Conservation (phyloP, 2,888 invertebrate species). For the Caenorhabditis virilis region DNA sequence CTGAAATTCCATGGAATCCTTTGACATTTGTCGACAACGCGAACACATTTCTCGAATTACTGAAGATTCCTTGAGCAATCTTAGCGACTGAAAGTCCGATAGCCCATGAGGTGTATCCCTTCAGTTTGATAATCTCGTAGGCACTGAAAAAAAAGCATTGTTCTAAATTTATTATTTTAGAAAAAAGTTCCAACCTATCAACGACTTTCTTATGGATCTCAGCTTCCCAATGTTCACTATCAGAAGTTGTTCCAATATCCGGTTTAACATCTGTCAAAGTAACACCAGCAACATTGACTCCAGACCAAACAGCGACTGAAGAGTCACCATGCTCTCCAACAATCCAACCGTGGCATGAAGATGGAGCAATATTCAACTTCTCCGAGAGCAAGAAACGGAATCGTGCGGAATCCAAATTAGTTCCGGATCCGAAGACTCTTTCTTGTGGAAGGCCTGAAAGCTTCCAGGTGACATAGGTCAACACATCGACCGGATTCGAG, state of each 20-base stretch:
- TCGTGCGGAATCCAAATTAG: slow-evolving; percentile 88
- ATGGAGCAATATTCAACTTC: slow-evolving; percentile 79
- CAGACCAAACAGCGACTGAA: slow-evolving; percentile 88
- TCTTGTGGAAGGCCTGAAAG: slow-evolving; percentile 85
- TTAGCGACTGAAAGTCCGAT: slow-evolving; percentile 70
- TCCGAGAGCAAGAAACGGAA: slow-evolving; percentile 87
- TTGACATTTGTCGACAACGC: slow-evolving; percentile 69
- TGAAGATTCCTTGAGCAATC: slow-evolving; percentile 69
- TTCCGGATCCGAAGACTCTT: slow-evolving; percentile 87
- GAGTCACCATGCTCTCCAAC: slow-evolving; percentile 93
- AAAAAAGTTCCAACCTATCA: slow-evolving; percentile 72
- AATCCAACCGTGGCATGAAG: slow-evolving; percentile 87
- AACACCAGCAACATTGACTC: slow-evolving; percentile 88
- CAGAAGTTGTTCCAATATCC: slow-evolving; percentile 76
- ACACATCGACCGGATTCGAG: slow-evolving; percentile 88
- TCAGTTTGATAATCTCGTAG: slow-evolving; percentile 70
- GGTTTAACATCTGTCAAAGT: slow-evolving; percentile 76
- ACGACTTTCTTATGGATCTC: slow-evolving; percentile 83
- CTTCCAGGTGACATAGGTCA: slow-evolving; percentile 94
- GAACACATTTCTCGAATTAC: slow-evolving; percentile 69
- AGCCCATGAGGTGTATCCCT: slow-evolving; percentile 72
- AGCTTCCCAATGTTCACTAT: slow-evolving; percentile 79
- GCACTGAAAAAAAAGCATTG: slow-evolving; percentile 76
- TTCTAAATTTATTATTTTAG: no score
- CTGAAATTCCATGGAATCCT: slow-evolving; percentile 81